phyloP scores from a whole-genome alignment of 1,140 invertebrate genomes.

The Drosophila prosaltans region DNA sequence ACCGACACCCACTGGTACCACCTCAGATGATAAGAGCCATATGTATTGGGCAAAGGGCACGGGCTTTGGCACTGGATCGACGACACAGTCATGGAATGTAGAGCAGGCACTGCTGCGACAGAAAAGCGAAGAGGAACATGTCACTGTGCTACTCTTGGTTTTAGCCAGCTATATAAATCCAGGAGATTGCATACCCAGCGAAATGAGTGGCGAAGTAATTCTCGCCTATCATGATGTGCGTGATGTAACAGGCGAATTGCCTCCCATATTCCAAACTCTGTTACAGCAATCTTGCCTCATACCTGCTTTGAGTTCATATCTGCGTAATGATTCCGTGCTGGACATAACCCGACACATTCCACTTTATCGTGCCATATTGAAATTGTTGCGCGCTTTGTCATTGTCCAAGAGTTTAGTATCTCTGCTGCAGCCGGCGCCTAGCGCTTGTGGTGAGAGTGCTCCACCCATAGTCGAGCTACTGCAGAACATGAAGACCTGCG shows the following conservation, averaged over 20 bases:
- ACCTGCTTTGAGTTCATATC: slow-evolving; percentile 94
- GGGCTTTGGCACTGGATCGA: slow-evolving; percentile 97
- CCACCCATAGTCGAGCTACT: slow-evolving; percentile 88
- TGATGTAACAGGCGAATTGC: slow-evolving; percentile 85
- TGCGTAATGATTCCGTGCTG: slow-evolving; percentile 96
- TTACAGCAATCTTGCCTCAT: slow-evolving; percentile 92
- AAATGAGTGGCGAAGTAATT: slow-evolving; percentile 81
- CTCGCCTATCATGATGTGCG: slow-evolving; percentile 72
- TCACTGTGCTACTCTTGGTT: slow-evolving; percentile 92
- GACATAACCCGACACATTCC: slow-evolving; percentile 98
- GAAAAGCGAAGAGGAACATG: slow-evolving; percentile 95
- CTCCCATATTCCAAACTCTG: slow-evolving; percentile 89
- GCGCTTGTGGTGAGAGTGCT: slow-evolving; percentile 64
- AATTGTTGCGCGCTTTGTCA: slow-evolving; percentile 91
- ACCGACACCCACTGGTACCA: slow-evolving; percentile 45
- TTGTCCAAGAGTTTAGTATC: slow-evolving; percentile 87
- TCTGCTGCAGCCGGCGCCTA: slow-evolving; percentile 86
- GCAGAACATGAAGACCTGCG: slow-evolving; percentile 94
- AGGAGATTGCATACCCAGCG: slow-evolving; percentile 86
- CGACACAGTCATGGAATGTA: slow-evolving; percentile 97
- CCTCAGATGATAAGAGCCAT: slow-evolving; percentile 90
- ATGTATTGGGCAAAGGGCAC: slow-evolving; percentile 97
- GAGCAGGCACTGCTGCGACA: slow-evolving; percentile 95
- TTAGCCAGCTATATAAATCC: slow-evolving; percentile 94
- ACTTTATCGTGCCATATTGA: slow-evolving; percentile 92